Evolutionary conservation across 2,113 vertebrate genomes (phyloP), one percentile per base, ranked within the genome.

Genomic region (Lophochroa leadbeateri): DNA sequence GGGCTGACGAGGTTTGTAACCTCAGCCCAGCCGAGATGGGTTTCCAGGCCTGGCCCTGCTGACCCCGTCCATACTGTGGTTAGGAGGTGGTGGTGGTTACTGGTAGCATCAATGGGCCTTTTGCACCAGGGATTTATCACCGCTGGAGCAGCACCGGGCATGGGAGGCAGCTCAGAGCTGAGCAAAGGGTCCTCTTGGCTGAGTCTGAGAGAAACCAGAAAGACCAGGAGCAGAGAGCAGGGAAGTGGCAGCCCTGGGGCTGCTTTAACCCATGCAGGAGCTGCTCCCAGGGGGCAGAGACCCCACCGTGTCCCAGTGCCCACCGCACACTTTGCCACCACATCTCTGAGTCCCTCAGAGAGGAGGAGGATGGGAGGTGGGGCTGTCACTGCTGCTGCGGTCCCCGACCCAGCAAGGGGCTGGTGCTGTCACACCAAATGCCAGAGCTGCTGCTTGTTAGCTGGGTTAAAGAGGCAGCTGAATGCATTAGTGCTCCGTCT

Each of bases 341-440:
- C 25, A 8, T 49, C 53, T 29, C 82, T 2, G 11, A 41, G 61
- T 23, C 61, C 41, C 35, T 43, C 4, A 13, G 16, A 1, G 2
- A 33, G 6, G 55, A 0, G 7, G 39, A 1, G 27, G 52, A 4
- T 2, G 3, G n/a, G 21, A n/a, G 47, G 27, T 37, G 61, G 12
- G 23, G 52, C 52, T 18, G 75, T 74, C 68, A 5, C 43, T 1
- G 3, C 60, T 7, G 1, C 39, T 10, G 1, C 1, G 6, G 29
- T 28, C 50, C 68, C 50, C 9, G 0, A 3, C 37, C 67, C 49
- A 16, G 27, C 10, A 8, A 9, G 1, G 10, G 49, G 25, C 7
- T 4, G 37, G 37, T 46, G 60, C 67, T 79, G 85, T 49, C 79
- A 28, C 58, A 8, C 10, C 6, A 3, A 24, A 9, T 72, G 46